Evolutionary conservation across 1,140 invertebrate genomes (phyloP), one percentile per base, ranked within the genome.

Genomic region (Ceratitis capitata): DNA sequence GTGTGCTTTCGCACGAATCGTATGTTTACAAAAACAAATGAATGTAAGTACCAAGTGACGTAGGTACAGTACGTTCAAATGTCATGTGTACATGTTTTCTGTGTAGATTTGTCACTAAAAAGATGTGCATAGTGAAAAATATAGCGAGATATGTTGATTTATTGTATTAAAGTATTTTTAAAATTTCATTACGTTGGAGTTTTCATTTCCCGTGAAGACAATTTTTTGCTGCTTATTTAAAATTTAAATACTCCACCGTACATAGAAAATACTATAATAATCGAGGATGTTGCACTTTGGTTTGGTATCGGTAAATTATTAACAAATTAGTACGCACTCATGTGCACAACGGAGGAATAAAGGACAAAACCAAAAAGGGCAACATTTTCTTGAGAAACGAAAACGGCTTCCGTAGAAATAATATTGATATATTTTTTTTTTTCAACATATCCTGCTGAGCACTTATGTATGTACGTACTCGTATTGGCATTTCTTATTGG

Each of bases 31-130:
- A 78, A 78, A 35, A 19, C 29, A 7, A 56, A 23, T 69, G 16
- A 78, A 78, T 78, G 69, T 78, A 78, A 78, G 69, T 78, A 78
- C 35, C 35, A 7, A 35, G 39, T 74, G 35, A 39, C 39, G 69
- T 78, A 78, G 51, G 51, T 56, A 56, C 51, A 56, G 64, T 47
- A 39, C 39, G 69, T 78, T 39, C 39, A 78, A 23, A 42, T 9
- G 23, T 1, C 39, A n/a, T 45, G 19, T 39, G n/a, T 78, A 45
- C 69, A 14, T 78, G 69, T 78, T 47, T 26, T n/a, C n/a, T 12
- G 23, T 78, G 10, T 45, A 42, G 39, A 45, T 9, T 45, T 78
- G 61, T 69, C 58, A 32, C 51, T 56, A 56, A 56, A 61, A 2
- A 32, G 6, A 10, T n/a, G 9, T 32, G 23, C 58, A 61, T 32